These are phyloP conservation scores for Caenorhabditis sinica DNA, from an alignment of 2,888 invertebrate species.

Conservation along the genomic window DNA sequence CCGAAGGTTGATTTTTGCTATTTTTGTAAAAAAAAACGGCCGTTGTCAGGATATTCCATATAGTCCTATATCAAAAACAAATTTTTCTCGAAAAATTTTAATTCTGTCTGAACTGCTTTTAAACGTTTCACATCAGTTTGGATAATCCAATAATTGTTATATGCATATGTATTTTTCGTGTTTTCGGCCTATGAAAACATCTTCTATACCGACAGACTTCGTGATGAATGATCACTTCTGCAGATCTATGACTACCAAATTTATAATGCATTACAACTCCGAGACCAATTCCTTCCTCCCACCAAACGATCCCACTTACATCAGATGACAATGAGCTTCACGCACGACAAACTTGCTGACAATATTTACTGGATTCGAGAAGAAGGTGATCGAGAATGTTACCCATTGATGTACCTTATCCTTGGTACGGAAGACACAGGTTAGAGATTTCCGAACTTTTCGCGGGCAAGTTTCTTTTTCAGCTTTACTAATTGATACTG, in stretches of 20 bases:
- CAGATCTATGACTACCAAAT: constrained; percentile 25
- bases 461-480: constrained; percentile 5
- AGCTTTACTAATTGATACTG: constrained; percentile 76
- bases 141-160: background rate
- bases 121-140: too few relatives aligned
- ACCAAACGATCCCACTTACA: constrained; percentile 18
- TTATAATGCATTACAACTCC: constrained; percentile 52
- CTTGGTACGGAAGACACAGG: constrained; percentile 67
- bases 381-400: constrained; percentile 65
- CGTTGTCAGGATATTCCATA: too few relatives aligned
- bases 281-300: background rate
- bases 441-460: constrained; percentile 1
- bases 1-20: too few relatives aligned
- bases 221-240: constrained; percentile 27
- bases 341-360: constrained; percentile 57
- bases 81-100: too few relatives aligned
- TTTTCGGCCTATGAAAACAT: too few relatives aligned
- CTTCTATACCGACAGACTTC: background rate
- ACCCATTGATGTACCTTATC: constrained; percentile 73
- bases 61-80: too few relatives aligned
- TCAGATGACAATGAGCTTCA: constrained; percentile 63
- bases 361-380: constrained; percentile 73
- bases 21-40: too few relatives aligned
- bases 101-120: too few relatives aligned
- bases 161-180: background rate